Conservation (phyloP, 2,797 vertebrate genomes). For the Numenius phaeopus region DNA sequence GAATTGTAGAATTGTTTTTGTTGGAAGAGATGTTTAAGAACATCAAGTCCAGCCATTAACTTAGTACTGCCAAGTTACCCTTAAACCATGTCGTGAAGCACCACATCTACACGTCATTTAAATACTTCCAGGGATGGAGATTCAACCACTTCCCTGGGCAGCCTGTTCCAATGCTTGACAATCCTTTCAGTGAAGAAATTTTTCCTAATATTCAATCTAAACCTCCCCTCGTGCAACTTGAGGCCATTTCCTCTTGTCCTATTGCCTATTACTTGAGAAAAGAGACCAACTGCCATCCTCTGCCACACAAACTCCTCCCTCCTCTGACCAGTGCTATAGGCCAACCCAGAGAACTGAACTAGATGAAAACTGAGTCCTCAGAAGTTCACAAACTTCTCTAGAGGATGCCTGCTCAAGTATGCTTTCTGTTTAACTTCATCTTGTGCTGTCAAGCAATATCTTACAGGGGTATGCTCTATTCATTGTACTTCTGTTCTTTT, state of each 20-base stretch:
- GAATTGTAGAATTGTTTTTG: not conserved
- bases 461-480: not conserved
- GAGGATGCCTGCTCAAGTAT: not conserved
- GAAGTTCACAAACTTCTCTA: not conserved
- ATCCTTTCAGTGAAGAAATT: not conserved
- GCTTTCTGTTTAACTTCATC: not conserved
- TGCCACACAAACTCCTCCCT: not conserved
- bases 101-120: not conserved
- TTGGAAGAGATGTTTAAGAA: not conserved
- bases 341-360: not conserved
- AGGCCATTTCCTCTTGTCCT: not conserved
- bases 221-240: not conserved
- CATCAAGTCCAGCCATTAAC: not conserved
- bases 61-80: not conserved
- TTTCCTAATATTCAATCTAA: not conserved
- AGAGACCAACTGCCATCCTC: not conserved
- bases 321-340: not conserved
- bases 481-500: not conserved
- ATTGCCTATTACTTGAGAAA: not conserved
- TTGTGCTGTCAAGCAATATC: not conserved
- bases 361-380: not conserved
- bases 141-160: not conserved
- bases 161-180: not conserved
- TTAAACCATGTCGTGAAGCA: not conserved
- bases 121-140: not conserved